A percentile compares a stretch with the other conserved stretches of the same genome.
Evolutionary conservation across 2,797 vertebrate species (phyloP).

Genomic region (Carduelis carduelis): DNA sequence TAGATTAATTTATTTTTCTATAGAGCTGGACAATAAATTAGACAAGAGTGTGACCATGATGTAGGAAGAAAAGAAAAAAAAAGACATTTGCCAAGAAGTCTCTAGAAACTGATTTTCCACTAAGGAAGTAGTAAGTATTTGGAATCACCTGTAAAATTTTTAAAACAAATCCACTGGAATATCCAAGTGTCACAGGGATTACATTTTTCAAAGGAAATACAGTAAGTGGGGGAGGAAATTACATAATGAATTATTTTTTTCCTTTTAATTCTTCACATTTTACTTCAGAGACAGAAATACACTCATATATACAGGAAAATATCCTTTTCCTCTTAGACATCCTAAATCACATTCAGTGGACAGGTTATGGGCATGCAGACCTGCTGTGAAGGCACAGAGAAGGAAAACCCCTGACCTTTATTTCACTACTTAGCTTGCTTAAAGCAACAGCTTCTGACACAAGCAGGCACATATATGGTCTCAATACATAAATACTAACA

Average conservation of each 20-base stretch:
- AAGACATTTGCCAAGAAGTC: neutral
- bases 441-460: neutral
- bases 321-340: conserved; percentile 17
- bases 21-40: neutral
- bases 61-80: neutral
- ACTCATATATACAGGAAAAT: neutral
- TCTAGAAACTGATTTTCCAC: conserved; percentile 31
- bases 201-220: conserved; percentile 36
- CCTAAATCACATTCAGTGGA: conserved; percentile 21
- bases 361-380: neutral
- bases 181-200: neutral
- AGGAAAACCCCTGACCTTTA: neutral
- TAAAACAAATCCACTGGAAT: conserved; percentile 13
- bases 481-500: neutral
- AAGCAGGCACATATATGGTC: neutral
- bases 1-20: neutral
- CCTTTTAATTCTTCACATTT: conserved; percentile 20
- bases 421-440: neutral
- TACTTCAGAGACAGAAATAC: conserved; percentile 7
- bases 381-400: neutral
- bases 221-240: conserved; percentile 17
- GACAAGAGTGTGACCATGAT: neutral
- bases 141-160: conserved; percentile 23
- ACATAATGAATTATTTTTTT: neutral
- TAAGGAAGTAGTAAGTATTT: conserved; percentile 20